Evolutionary conservation across 2,797 vertebrate genomes (phyloP), one percentile per base, ranked within the genome.

Genomic region (Rousettus madagascariensis): DNA sequence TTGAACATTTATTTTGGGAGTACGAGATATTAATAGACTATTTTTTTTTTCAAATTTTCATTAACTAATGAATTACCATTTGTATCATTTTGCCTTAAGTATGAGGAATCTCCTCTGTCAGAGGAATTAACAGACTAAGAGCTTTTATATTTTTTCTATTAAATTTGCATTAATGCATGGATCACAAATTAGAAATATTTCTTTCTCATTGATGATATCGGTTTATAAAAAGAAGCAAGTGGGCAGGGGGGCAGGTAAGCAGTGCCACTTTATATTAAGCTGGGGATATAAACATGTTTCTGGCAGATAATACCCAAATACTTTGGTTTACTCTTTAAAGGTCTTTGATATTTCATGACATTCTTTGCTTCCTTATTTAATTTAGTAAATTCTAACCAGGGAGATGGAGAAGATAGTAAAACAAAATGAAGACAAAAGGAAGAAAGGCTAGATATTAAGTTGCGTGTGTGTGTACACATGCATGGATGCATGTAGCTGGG

Each of bases 181-280:
- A 93, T 53, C 55, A 92, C 68, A 86, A 86, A 43, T 41, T 49
- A 75, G 16, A 94, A 93, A 66, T 90, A 92, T 74, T 85, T 88
- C n/a, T 94, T 80, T 68, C 72, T 95, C 20, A 78, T 0, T 86
- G 61, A 63, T 51, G 6, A 38, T 53, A 79, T 30, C 63, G 87
- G 30, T 57, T 87, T 92, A 86, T 75, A 94, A 84, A 95, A 84
- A 75, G 66, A 84, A 90, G 75, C 6, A 57, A 49, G 77, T 8
- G 61, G 33, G 0, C 11, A 17, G 0, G 0, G 38, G 9, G 24
- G 61, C 1, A 63, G 24, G 26, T 22, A 85, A 51, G 46, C 4
- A 87, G 41, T 26, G n/a, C 43, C 69, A 75, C 22, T 30, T 30
- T 65, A 69, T 17, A 68, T 11, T 6, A 53, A 84, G 16, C 68